Conservation (phyloP, 2,113 vertebrate genomes). For the Parus major region DNA sequence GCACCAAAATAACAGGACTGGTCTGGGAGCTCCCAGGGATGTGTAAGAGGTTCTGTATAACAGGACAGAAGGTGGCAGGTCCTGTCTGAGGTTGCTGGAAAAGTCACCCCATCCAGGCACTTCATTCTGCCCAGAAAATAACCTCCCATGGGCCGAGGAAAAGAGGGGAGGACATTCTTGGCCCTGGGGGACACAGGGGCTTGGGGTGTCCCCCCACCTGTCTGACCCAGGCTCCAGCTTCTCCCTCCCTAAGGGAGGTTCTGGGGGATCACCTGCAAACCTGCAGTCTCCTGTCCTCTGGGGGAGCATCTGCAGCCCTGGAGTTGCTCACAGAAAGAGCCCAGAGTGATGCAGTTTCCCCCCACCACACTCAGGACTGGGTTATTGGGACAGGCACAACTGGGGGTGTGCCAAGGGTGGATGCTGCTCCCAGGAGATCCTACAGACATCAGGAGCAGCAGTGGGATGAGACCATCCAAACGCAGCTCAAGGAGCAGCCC, state of each 20-base stretch:
- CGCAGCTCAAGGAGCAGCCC: not conserved
- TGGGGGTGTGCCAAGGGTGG: not conserved
- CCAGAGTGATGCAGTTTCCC: not conserved
- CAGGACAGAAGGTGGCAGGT: not conserved
- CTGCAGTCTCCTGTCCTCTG: not conserved
- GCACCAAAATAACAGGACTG: not conserved
- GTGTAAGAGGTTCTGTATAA: not conserved
- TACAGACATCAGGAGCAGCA: fast-evolving
- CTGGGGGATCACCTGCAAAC: not conserved
- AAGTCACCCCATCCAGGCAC: not conserved
- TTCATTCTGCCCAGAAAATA: not conserved
- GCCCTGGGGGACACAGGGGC: not conserved
- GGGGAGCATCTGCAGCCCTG: not conserved
- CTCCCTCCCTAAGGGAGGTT: not conserved
- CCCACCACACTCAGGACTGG: not conserved
- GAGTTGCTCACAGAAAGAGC: too few species aligned
- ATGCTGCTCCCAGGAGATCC: not conserved
- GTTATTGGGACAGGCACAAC: not conserved
- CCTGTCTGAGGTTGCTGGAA: not conserved
- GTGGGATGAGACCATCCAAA: too few species aligned
- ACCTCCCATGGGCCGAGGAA: not conserved
- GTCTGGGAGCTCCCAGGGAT: not conserved
- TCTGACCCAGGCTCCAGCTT: not conserved
- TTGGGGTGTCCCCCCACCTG: fast-evolving
- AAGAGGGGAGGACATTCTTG: not conserved